phyloP scores from a whole-genome alignment of 2,113 vertebrate genomes.

The Corythornis vintsioides region DNA sequence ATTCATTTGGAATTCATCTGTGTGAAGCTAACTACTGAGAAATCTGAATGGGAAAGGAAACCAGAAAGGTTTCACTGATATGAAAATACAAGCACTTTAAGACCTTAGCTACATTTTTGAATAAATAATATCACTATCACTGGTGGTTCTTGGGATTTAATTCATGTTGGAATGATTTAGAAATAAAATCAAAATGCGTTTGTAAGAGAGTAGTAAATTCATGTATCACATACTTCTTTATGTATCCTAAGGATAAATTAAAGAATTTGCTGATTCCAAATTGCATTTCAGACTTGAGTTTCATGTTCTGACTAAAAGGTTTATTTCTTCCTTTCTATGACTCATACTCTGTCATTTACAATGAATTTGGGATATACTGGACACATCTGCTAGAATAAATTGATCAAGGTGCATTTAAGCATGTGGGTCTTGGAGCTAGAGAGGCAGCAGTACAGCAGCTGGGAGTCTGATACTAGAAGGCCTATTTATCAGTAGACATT shows the following conservation, averaged over 20 bases:
- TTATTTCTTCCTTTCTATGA: background rate
- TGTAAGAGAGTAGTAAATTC: background rate
- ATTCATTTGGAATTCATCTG: background rate
- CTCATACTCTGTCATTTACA: background rate
- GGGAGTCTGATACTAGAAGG: background rate
- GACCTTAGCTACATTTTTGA: background rate
- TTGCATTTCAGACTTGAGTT: background rate
- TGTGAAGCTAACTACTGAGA: background rate
- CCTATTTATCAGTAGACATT: background rate
- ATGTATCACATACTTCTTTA: background rate
- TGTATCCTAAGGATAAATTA: background rate
- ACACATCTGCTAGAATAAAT: background rate
- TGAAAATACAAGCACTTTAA: background rate
- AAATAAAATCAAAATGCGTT: conserved; percentile 14
- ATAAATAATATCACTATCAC: background rate
- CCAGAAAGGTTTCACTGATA: background rate
- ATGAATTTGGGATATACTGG: background rate
- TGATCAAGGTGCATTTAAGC: background rate
- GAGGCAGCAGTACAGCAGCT: background rate
- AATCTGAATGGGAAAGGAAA: conserved; percentile 2
- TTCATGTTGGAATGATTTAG: background rate
- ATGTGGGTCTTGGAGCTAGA: background rate
- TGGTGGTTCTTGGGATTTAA: background rate
- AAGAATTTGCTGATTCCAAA: background rate
- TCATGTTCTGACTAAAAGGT: background rate